Evolutionary conservation across 2,113 vertebrate genomes (phyloP).

Genomic region (Ammodytes marinus): DNA sequence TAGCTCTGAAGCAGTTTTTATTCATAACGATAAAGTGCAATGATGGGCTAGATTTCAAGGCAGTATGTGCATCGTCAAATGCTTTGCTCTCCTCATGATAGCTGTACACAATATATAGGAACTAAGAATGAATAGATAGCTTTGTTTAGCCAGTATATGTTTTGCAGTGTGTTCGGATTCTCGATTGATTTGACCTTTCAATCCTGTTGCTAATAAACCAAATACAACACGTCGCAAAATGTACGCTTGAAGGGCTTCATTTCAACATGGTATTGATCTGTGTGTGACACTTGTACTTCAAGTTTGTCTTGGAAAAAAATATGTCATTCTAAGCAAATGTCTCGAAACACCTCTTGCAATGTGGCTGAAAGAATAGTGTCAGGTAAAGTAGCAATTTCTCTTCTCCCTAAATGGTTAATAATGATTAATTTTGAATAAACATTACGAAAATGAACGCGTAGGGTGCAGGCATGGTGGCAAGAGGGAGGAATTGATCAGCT

Average conservation of each 20-base stretch:
- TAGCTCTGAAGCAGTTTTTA: slow-evolving; percentile 31
- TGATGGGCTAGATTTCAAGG: slow-evolving; percentile 48
- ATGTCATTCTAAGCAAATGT: background rate
- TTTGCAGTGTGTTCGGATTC: background rate
- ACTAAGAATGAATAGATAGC: background rate
- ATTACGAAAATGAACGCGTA: background rate
- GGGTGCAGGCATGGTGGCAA: background rate
- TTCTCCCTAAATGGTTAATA: background rate
- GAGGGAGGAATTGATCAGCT: slow-evolving; percentile 50
- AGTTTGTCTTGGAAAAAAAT: background rate
- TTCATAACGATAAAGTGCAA: slow-evolving; percentile 50
- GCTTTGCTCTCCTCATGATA: slow-evolving; percentile 9
- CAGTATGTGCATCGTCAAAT: slow-evolving; percentile 19
- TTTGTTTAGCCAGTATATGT: background rate
- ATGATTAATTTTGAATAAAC: background rate
- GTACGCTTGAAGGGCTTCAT: background rate
- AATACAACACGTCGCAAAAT: slow-evolving; percentile 7
- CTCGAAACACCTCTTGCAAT: background rate
- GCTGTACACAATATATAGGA: background rate
- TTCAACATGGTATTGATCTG: slow-evolving; percentile 40
- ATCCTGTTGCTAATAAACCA: slow-evolving; percentile 8
- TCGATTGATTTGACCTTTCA: slow-evolving; percentile 41
- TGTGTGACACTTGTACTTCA: background rate
- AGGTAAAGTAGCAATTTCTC: background rate
- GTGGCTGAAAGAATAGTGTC: background rate